phyloP scores from a whole-genome alignment of 2,113 vertebrate genomes.

The Sapajus apella region DNA sequence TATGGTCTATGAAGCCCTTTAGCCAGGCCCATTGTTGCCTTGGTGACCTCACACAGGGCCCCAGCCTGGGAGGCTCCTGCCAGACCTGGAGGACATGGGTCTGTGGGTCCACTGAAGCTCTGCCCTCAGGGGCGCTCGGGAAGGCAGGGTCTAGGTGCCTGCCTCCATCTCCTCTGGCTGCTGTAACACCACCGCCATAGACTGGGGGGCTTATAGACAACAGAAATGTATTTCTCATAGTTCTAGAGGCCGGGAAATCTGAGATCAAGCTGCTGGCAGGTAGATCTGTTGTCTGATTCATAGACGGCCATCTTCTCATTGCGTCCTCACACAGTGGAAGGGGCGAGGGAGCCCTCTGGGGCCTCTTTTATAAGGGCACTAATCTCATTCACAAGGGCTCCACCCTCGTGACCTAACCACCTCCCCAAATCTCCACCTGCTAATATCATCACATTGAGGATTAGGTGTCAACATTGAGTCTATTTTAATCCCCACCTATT shows the following conservation, averaged over 20 bases:
- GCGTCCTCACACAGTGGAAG: too few relatives aligned
- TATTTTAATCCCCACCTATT: background rate
- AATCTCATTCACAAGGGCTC: background rate
- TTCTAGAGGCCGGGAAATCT: background rate
- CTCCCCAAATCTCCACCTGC: background rate
- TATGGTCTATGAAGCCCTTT: background rate
- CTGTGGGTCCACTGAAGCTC: fast-evolving
- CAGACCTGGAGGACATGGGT: background rate
- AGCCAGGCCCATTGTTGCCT: background rate
- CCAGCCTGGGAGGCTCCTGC: background rate
- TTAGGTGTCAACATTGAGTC: too few relatives aligned
- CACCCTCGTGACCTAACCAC: fast-evolving
- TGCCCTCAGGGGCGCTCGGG: background rate
- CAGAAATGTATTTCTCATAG: background rate
- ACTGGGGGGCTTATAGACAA: background rate
- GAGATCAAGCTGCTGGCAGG: too few relatives aligned
- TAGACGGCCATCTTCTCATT: background rate
- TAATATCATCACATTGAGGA: background rate
- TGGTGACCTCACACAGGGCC: too few relatives aligned
- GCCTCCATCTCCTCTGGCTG: background rate
- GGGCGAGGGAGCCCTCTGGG: background rate
- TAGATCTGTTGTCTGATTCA: background rate
- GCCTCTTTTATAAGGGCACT: background rate
- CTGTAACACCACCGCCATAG: background rate
- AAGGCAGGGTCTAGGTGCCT: background rate